phyloP scores from a whole-genome alignment of 2,888 invertebrate species.

The Melitaea athalia region DNA sequence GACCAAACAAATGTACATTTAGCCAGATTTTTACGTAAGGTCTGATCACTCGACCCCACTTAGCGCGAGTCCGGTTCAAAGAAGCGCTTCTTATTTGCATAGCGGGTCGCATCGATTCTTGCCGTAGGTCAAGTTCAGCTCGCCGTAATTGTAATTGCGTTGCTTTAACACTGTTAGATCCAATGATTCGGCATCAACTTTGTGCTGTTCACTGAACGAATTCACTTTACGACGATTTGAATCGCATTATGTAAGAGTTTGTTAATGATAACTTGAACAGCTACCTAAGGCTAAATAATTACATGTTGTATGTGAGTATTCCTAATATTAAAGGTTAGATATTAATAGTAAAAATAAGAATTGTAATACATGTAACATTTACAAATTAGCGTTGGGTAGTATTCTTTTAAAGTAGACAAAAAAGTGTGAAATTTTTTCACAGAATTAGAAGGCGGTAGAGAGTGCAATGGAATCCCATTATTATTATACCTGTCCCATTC shows the following conservation, averaged over 20 bases:
- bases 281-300: no score
- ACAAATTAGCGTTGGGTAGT: no score
- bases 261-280: background rate
- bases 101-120: conserved; percentile 69
- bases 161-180: conserved; percentile 64
- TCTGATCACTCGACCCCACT: conserved; percentile 35
- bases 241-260: background rate
- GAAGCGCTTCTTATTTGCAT: conserved; percentile 76
- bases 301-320: no score
- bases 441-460: conserved; percentile 10
- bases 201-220: conserved; percentile 29
- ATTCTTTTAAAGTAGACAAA: background rate
- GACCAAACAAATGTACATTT: conserved; percentile 1
- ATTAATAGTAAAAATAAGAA: no score
- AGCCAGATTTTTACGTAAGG: conserved; percentile 26
- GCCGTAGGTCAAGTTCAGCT: conserved; percentile 76
- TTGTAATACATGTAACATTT: no score
- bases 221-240: conserved; percentile 15
- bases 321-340: no score
- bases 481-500: conserved; percentile 20
- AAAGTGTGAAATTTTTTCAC: background rate
- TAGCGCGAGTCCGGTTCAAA: conserved; percentile 48
- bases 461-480: conserved; percentile 26
- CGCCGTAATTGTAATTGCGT: conserved; percentile 73
- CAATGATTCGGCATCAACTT: conserved; percentile 54